Evolutionary conservation across 2,113 vertebrate species (phyloP), one percentile per base, ranked within the genome.

Genomic region (Oreochromis tanganicae): DNA sequence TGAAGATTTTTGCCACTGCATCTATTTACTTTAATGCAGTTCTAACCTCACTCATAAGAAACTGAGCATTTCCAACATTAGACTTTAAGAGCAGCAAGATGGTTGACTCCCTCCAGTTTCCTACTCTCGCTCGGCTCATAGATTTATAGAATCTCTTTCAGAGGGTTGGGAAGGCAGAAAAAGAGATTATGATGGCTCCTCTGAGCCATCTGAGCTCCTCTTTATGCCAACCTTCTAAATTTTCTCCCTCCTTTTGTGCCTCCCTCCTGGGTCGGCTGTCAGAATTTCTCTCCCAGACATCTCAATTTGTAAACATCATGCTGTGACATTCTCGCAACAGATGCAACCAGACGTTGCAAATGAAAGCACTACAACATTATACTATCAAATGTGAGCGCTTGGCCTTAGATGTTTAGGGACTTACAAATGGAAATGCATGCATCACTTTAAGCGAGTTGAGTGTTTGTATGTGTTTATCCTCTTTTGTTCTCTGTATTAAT

Each of bases 221-320:
- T 95, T 93, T 85, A 89, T 97, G 97, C 97, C 97, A 97, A 97
- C 97, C 96, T 96, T 97, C 95, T 88, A 85, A 79, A 56, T 84
- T 79, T 94, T 12, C 54, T 34, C 78, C 24, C 46, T 57, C 79
- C 68, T 83, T 87, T 89, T 88, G 34, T 59, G 87, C 94, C 97
- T 97, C 97, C 97, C 96, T 96, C 95, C 96, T 97, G 97, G 97
- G 96, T 97, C 94, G 96, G 91, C 97, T 97, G 97, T 97, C 97
- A 98, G 94, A 93, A 94, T 96, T 96, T 95, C 87, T 86, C 89
- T 86, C 32, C 41, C 95, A 95, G 96, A 97, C 95, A 94, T 98
- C 97, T 98, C 97, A 97, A 98, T 98, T 98, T 98, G 97, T 97
- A 98, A 97, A 97, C 88, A 91, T 92, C 90, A 83, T 19, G 75